A percentile compares a stretch with the other conserved stretches of the same genome.
Conservation (phyloP, 2,888 invertebrate genomes). For the Acheta domesticus region DNA sequence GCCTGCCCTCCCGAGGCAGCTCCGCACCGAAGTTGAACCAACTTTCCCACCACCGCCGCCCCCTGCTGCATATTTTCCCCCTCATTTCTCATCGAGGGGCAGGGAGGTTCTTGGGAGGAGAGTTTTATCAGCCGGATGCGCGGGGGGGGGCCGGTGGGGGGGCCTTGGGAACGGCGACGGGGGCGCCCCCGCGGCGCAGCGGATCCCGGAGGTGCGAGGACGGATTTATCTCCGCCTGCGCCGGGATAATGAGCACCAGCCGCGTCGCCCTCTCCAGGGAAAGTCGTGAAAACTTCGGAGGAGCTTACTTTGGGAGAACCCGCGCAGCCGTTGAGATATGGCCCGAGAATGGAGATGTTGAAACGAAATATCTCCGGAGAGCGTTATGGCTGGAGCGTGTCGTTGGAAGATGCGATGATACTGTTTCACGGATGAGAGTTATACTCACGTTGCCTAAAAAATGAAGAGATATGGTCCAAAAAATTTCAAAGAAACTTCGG, state of each 20-base stretch:
- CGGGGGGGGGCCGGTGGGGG: not conserved
- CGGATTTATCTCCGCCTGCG: not conserved
- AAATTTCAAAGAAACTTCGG: too few relatives aligned
- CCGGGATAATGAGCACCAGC: not conserved
- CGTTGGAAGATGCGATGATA: too few relatives aligned
- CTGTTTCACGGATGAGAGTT: too few relatives aligned
- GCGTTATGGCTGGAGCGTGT: too few relatives aligned
- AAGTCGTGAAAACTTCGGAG: slow-evolving; percentile 18
- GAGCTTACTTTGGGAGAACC: not conserved
- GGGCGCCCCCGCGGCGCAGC: not conserved
- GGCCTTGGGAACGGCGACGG: not conserved
- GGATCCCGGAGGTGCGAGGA: not conserved
- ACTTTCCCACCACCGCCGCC: not conserved
- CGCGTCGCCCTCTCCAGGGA: not conserved
- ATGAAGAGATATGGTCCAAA: too few relatives aligned
- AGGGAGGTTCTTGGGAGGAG: not conserved
- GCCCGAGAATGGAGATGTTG: not conserved
- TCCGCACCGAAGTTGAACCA: too few relatives aligned
- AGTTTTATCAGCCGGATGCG: not conserved
- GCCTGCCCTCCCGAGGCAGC: too few relatives aligned
- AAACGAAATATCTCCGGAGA: not conserved
- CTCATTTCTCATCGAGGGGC: not conserved
- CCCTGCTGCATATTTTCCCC: not conserved
- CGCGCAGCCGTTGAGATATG: not conserved
- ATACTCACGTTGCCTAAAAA: too few relatives aligned